Evolutionary conservation across 2,888 invertebrate genomes (phyloP).

Genomic region (Eustalomyia histrio): DNA sequence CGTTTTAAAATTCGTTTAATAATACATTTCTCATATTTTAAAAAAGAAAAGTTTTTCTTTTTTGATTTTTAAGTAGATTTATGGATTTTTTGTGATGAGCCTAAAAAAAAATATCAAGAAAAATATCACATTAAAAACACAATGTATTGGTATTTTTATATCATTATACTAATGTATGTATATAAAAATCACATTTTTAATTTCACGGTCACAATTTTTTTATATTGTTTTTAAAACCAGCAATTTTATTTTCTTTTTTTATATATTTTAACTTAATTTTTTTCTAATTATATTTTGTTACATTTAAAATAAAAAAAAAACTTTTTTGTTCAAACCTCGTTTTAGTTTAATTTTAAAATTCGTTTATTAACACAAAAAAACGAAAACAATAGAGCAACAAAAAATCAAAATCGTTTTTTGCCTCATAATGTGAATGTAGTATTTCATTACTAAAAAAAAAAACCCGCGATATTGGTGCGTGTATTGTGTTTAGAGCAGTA

Average conservation of each 20-base stretch:
- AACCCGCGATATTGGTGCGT: constrained; percentile 56
- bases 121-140: constrained; percentile 17
- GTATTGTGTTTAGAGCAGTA: constrained; percentile 52
- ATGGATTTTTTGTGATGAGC: constrained; percentile 58
- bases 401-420: constrained; percentile 58
- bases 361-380: constrained; percentile 36
- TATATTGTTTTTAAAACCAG: no score
- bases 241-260: no score
- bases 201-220: constrained; percentile 54
- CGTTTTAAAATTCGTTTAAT: constrained; percentile 43
- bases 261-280: constrained; percentile 1
- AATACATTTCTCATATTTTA: constrained; percentile 18
- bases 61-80: constrained; percentile 46
- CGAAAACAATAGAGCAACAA: constrained; percentile 50
- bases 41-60: constrained; percentile 21
- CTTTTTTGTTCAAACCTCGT: constrained; percentile 56
- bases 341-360: constrained; percentile 43
- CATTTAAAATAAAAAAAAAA: constrained; percentile 31
- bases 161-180: neutral
- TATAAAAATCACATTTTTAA: constrained; percentile 21
- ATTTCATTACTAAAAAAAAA: neutral
- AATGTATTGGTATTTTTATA: constrained; percentile 1
- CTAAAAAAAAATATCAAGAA: constrained; percentile 35
- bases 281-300: neutral
- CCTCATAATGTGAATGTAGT: constrained; percentile 15